Evolutionary conservation across 2,797 vertebrate genomes (phyloP).

Genomic region (Sebastes paucispinis): DNA sequence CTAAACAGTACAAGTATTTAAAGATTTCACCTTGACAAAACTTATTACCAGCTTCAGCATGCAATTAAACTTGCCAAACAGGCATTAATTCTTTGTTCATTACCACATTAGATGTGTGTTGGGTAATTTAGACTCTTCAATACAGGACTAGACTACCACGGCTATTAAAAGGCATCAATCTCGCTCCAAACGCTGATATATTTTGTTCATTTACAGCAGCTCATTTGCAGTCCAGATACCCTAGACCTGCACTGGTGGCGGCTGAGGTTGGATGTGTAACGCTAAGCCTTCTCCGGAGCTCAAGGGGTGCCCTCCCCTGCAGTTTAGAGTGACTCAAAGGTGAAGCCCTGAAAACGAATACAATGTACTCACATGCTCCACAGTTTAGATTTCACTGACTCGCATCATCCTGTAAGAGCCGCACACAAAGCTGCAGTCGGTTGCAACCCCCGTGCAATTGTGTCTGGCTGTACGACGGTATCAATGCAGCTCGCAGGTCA

Average conservation of each 20-base stretch:
- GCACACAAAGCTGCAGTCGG: slow-evolving; percentile 79
- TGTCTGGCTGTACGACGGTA: slow-evolving; percentile 63
- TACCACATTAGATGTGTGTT: slow-evolving; percentile 89
- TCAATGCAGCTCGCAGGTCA: slow-evolving; percentile 77
- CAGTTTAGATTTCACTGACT: slow-evolving; percentile 84
- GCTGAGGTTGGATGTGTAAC: slow-evolving; percentile 83
- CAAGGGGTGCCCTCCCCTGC: slow-evolving; percentile 74
- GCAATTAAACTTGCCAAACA: slow-evolving; percentile 93
- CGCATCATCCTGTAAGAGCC: slow-evolving; percentile 78
- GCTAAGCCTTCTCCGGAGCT: slow-evolving; percentile 79
- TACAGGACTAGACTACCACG: slow-evolving; percentile 84
- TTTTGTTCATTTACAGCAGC: slow-evolving; percentile 90
- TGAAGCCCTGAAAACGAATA: slow-evolving; percentile 80
- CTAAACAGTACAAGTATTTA: slow-evolving; percentile 95
- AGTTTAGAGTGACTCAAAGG: slow-evolving; percentile 80
- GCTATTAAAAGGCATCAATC: slow-evolving; percentile 93
- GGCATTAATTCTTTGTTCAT: slow-evolving; percentile 92
- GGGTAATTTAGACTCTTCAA: slow-evolving; percentile 91
- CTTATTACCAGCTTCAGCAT: slow-evolving; percentile 86
- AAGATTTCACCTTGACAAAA: slow-evolving; percentile 92
- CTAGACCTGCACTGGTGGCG: slow-evolving; percentile 77
- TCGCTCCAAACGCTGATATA: slow-evolving; percentile 83
- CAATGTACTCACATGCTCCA: slow-evolving; percentile 75
- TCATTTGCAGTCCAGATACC: slow-evolving; percentile 86
- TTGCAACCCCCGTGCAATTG: slow-evolving; percentile 62